A percentile compares a stretch with the other conserved stretches of the same genome.
These are phyloP conservation scores for Epinephelus lanceolatus DNA, from an alignment of 2,113 vertebrate genomes.

Conservation along the genomic window DNA sequence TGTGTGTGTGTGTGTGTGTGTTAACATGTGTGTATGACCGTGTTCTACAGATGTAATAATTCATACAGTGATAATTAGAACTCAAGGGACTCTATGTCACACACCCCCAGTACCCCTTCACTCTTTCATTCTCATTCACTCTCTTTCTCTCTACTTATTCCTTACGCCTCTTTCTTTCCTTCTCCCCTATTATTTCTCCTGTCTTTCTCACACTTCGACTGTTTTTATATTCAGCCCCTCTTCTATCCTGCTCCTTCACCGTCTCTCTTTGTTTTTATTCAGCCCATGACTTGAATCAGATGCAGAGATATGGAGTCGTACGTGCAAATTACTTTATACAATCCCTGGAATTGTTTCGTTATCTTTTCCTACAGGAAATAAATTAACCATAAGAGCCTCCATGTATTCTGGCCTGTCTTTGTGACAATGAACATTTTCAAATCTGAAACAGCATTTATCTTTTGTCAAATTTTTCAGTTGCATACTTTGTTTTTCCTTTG, in stretches of 20 bases:
- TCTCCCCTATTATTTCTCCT: constrained; percentile 48
- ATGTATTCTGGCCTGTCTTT: constrained; percentile 19
- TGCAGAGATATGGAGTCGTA: constrained; percentile 9
- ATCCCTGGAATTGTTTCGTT: constrained; percentile 24
- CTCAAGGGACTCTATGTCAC: constrained; percentile 75
- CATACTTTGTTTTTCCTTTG: background rate
- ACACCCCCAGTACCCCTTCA: constrained; percentile 63
- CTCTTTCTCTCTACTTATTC: constrained; percentile 8
- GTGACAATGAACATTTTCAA: background rate
- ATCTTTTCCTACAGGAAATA: constrained; percentile 23
- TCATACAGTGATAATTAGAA: constrained; percentile 83
- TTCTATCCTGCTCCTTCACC: constrained; percentile 5
- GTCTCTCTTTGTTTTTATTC: constrained; percentile 26
- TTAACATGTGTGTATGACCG: constrained; percentile 42
- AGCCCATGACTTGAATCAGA: constrained; percentile 32
- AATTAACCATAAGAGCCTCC: background rate
- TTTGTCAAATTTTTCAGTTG: background rate
- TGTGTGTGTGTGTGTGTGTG: constrained; percentile 25
- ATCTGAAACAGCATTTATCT: background rate
- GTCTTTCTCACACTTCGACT: constrained; percentile 45
- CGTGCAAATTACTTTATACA: constrained; percentile 35
- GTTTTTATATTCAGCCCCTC: constrained; percentile 42
- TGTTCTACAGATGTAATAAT: constrained; percentile 80
- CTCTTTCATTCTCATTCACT: constrained; percentile 43
- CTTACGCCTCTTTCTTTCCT: constrained; percentile 27